Base-by-base conservation (phyloP, 2,113 vertebrate species). In the Recurvirostra avosetta region DNA sequence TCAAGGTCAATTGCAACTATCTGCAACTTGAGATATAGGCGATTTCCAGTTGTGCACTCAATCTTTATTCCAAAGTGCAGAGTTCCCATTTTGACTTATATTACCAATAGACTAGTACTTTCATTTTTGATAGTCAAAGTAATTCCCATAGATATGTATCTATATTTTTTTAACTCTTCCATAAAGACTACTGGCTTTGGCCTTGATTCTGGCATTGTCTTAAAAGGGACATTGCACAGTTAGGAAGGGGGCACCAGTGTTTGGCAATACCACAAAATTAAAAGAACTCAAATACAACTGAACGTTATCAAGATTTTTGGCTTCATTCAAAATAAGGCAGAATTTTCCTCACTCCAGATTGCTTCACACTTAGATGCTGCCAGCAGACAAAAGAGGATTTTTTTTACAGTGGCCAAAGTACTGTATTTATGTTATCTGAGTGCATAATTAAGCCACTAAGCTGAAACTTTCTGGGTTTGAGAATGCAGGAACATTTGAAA, bases 361-460 rank as follows among this genome's bases (percentile, higher is more conserved):
- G 75, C 87, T 95, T 97, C 79, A 83, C 93, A 80, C 89, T 97
- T 92, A 88, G 4, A 96, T 40, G 74, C 40, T 95, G 93, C 92
- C 97, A 98, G 81, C 79, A 87, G 85, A 93, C 80, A 90, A 96
- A 97, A 96, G 77, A 94, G 88, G 83, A 86, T 92, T 93, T 85
- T 92, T 88, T 96, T 88, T 68, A 88, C 80, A 66, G 76, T 88
- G 92, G 63, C 61, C 81, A 55, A 96, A 97, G 80, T 89, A 97
- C 93, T 94, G 78, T 97, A 97, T 98, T 98, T 98, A 91, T 38
- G 86, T 97, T 96, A 96, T 94, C 89, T 95, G 86, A 97, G 89
- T 88, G 77, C 38, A 22, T 97, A 97, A 97, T 97, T 96, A 97
- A 97, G 71, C 55, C 79, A 96, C 97, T 96, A 97, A 96, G 65